Conservation (phyloP, 2,113 vertebrate species). For the Calcarius ornatus region DNA sequence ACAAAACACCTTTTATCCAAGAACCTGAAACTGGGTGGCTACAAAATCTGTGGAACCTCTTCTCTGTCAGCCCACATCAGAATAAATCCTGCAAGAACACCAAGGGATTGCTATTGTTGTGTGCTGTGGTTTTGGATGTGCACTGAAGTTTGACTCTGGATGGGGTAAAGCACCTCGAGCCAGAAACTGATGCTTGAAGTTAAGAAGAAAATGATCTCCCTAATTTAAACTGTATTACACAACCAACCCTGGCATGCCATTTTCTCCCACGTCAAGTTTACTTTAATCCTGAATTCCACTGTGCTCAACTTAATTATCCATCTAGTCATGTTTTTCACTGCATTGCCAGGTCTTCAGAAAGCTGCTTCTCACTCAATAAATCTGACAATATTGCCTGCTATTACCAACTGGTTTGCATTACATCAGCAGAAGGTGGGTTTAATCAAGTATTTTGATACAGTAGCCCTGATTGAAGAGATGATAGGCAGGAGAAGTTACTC, state of each 20-base stretch:
- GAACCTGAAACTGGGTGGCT: neutral
- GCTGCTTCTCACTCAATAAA: constrained; percentile 63
- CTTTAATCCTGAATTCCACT: constrained; percentile 46
- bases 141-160: neutral
- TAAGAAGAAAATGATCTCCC: constrained; percentile 28
- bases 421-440: constrained; percentile 45
- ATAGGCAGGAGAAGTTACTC: constrained; percentile 35
- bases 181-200: constrained; percentile 17
- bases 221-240: constrained; percentile 36
- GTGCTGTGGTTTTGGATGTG: neutral
- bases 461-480: constrained; percentile 32
- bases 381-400: constrained; percentile 37
- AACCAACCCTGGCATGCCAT: neutral
- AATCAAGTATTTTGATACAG: constrained; percentile 60
- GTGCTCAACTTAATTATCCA: constrained; percentile 43
- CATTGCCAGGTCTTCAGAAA: constrained; percentile 41
- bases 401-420: constrained; percentile 55
- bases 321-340: constrained; percentile 26
- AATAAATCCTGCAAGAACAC: neutral
- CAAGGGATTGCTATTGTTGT: neutral
- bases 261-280: constrained; percentile 21
- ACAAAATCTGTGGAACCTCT: neutral
- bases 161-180: neutral
- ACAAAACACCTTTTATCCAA: neutral
- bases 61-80: neutral